Evolutionary conservation across 2,113 vertebrate genomes (phyloP).

Genomic region (Peromyscus leucopus): DNA sequence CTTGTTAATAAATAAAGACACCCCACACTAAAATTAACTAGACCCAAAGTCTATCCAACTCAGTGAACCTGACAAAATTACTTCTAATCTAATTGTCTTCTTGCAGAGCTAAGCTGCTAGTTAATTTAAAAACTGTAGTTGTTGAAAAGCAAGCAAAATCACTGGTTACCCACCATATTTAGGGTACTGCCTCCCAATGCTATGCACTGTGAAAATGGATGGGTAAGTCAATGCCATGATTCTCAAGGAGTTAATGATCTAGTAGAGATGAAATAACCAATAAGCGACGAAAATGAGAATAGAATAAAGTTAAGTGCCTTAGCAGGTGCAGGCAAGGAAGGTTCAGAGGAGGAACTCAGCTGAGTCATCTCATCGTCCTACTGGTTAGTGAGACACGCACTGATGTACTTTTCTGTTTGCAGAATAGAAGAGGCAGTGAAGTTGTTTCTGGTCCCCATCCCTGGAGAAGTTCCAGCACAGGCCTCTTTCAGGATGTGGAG

Average conservation of each 20-base stretch:
- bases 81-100: slow-evolving; percentile 33
- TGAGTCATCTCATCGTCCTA: not conserved
- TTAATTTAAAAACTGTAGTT: slow-evolving; percentile 35
- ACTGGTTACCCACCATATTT: not conserved
- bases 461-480: not conserved
- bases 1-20: not conserved
- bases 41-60: not conserved
- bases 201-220: not conserved
- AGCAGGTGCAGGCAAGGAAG: not conserved
- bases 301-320: not conserved
- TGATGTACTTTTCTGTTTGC: not conserved
- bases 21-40: not conserved
- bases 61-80: not conserved
- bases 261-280: not conserved
- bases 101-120: slow-evolving; percentile 15
- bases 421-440: not conserved
- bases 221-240: not conserved
- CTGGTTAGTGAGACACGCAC: rapidly evolving
- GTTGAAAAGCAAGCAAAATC: slow-evolving; percentile 41
- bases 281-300: not conserved
- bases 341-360: not conserved
- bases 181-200: not conserved
- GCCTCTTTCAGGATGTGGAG: not conserved
- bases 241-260: not conserved
- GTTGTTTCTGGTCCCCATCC: not conserved